Percentiles rank a stretch among this genome's conserved stretches.
phyloP scores from a whole-genome alignment of 2,888 invertebrate species.

The Ennomos quercinarius region DNA sequence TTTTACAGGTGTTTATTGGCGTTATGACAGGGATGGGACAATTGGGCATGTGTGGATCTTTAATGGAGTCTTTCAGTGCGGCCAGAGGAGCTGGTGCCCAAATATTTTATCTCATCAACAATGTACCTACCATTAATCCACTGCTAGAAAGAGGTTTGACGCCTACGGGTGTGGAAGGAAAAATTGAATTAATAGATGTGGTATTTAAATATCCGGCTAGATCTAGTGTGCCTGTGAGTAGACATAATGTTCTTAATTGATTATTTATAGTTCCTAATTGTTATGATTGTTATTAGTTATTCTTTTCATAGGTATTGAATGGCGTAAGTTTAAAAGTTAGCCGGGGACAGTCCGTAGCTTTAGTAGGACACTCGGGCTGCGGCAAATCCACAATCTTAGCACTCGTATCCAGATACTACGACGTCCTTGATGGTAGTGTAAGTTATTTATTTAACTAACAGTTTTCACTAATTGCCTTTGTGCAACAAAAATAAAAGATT shows the following conservation, averaged over 20 bases:
- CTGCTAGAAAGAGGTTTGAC: constrained; percentile 85
- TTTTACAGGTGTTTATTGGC: constrained; percentile 72
- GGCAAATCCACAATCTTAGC: constrained; percentile 92
- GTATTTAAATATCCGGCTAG: constrained; percentile 92
- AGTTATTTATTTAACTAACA: constrained; percentile 18
- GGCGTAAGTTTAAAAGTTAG: constrained; percentile 87
- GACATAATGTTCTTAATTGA: too few species aligned
- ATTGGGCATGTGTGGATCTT: constrained; percentile 45
- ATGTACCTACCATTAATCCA: constrained; percentile 89
- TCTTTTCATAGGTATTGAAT: constrained; percentile 82
- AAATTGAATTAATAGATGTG: constrained; percentile 88
- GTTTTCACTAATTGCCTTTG: too few species aligned
- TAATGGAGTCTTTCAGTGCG: constrained; percentile 89
- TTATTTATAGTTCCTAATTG: too few species aligned
- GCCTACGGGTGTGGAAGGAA: constrained; percentile 83
- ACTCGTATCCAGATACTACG: constrained; percentile 89
- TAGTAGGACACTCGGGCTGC: constrained; percentile 90
- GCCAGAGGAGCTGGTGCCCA: constrained; percentile 91
- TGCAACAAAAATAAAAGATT: too few species aligned
- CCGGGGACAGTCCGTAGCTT: constrained; percentile 89
- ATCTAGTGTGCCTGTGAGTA: constrained; percentile 87
- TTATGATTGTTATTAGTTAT: constrained; percentile 24
- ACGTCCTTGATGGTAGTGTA: constrained; percentile 58
- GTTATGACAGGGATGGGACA: constrained; percentile 65
- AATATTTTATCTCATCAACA: constrained; percentile 90